These are phyloP conservation scores for Seriola rivoliana DNA, from an alignment of 2,113 vertebrate genomes.

Conservation along the genomic window DNA sequence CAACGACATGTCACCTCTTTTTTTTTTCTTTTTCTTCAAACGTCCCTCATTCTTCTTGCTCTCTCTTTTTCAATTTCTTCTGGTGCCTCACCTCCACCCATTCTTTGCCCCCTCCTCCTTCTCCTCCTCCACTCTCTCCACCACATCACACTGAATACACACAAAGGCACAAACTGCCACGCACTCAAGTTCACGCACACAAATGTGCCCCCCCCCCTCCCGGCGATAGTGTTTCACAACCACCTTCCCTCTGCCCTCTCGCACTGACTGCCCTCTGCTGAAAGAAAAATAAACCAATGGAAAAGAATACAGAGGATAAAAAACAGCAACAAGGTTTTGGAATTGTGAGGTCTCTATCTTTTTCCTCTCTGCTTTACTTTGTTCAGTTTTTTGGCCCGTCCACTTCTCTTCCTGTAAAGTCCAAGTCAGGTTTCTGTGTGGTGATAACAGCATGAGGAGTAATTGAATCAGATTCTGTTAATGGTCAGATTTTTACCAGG, in stretches of 20 bases:
- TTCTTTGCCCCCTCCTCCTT: slow-evolving; percentile 23
- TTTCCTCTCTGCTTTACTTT: slow-evolving; percentile 41
- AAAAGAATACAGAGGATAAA: slow-evolving; percentile 49
- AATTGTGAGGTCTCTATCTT: slow-evolving; percentile 21
- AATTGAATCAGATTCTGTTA: neutral
- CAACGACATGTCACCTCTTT: slow-evolving; percentile 66
- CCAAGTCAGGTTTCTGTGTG: slow-evolving; percentile 11
- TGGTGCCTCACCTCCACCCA: slow-evolving; percentile 64
- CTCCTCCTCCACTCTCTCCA: slow-evolving; percentile 23
- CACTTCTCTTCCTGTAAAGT: slow-evolving; percentile 16
- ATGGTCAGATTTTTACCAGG: slow-evolving; percentile 9
- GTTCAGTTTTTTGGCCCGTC: slow-evolving; percentile 1
- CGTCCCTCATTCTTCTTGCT: slow-evolving; percentile 5
- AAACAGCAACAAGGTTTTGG: slow-evolving; percentile 30
- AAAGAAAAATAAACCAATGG: slow-evolving; percentile 67
- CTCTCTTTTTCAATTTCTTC: slow-evolving; percentile 29
- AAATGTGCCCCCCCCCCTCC: slow-evolving; percentile 15
- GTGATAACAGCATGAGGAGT: neutral
- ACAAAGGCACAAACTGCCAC: slow-evolving; percentile 24
- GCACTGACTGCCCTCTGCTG: slow-evolving; percentile 52
- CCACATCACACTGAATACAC: slow-evolving; percentile 56
- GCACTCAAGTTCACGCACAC: slow-evolving; percentile 24
- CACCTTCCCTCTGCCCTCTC: slow-evolving; percentile 64
- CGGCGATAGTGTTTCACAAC: slow-evolving; percentile 58
- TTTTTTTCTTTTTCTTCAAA: slow-evolving; percentile 3